These are phyloP conservation scores for Nibea albiflora DNA, from an alignment of 2,113 vertebrate genomes.

Conservation along the genomic window DNA sequence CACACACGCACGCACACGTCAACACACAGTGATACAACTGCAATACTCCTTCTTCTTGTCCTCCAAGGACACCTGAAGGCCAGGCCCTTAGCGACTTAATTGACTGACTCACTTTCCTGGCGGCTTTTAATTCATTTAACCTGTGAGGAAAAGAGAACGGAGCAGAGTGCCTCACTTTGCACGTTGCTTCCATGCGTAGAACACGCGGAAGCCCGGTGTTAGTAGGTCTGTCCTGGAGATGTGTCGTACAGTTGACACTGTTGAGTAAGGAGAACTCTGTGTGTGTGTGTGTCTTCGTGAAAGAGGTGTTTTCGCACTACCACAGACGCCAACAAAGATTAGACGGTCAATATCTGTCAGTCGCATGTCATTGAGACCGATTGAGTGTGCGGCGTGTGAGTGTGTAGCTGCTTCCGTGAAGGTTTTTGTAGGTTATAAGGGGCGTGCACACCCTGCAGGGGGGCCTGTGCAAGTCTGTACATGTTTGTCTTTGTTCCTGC, in stretches of 20 bases:
- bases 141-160: conserved; percentile 29
- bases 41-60: conserved; percentile 64
- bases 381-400: conserved; percentile 29
- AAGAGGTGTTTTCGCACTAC: conserved; percentile 29
- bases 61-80: conserved; percentile 84
- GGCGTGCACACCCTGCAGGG: background rate
- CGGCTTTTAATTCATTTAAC: conserved; percentile 75
- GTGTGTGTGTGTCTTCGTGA: background rate
- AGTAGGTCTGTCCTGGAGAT: background rate
- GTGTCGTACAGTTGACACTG: conserved; percentile 49
- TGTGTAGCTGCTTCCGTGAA: conserved; percentile 4
- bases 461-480: conserved; percentile 22
- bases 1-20: conserved; percentile 24
- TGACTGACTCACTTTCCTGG: conserved; percentile 64
- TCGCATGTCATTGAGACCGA: conserved; percentile 67
- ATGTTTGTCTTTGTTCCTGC: conserved; percentile 26
- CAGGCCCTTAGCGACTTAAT: conserved; percentile 72
- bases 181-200: conserved; percentile 18
- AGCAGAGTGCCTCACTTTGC: conserved; percentile 18
- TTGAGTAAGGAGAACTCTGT: conserved; percentile 2
- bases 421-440: background rate
- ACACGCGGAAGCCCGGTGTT: conserved; percentile 2
- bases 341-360: conserved; percentile 76
- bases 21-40: conserved; percentile 49
- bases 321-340: conserved; percentile 61